Evolutionary conservation across 35 echinoderm and acorn worm genomes (phyloP), one percentile per base, ranked within the genome.

Genomic region (Ophiothrix spiculata): DNA sequence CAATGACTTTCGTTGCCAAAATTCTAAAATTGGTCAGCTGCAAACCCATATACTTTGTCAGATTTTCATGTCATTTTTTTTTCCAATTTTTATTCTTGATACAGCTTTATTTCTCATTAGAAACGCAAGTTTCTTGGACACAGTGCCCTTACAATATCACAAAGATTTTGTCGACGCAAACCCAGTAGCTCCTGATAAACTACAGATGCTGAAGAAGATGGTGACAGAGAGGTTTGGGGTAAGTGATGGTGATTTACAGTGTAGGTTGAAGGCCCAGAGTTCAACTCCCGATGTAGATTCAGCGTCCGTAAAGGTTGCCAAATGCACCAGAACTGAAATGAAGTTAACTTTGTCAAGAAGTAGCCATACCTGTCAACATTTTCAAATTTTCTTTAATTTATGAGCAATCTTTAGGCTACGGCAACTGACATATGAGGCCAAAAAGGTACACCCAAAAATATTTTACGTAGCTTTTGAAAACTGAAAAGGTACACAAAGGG

Each of bases 141-240:
- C 56, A 8, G 56, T 99, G 10, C 96, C 96, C 17, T 74, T 78
- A 49, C 77, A 79, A 2, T 88, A 87, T 46, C 80, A 90, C 31
- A 84, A 91, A 74, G 96, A 94, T 74, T 94, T 94, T 76, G 89
- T 94, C 16, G 92, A 94, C 40, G 81, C 87, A 69, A 99, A 99
- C 75, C 96, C 96, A 32, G 86, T 94, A 11, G 96, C 96, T 15
- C 86, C 96, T 19, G 64, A 94, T 39, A 99, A 99, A 79, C 81
- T 91, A 21, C 90, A 88, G 56, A 91, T 94, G 86, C 81, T 99
- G 17, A 99, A 99, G 45, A 79, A 98, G 82, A 99, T 99, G 96
- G 77, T 99, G 79, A 86, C 73, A 56, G 86, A 91, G 15, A 81
- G 92, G 74, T 99, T 99, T 87, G 85, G 77, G 42, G 96, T 99